These are phyloP conservation scores for Drosophila stalkeri DNA, from an alignment of 2,888 invertebrate genomes.

Conservation along the genomic window DNA sequence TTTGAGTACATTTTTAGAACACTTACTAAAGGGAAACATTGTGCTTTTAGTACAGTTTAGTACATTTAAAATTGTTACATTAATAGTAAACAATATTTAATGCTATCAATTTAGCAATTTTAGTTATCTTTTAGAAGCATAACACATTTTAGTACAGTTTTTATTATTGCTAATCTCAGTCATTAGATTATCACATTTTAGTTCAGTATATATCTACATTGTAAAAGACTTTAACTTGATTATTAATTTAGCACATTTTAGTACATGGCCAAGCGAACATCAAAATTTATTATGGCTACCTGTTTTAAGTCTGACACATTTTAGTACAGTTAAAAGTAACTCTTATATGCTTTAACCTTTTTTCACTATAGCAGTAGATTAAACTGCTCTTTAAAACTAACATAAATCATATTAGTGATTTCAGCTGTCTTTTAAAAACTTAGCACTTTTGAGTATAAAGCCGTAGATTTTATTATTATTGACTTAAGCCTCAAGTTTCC, in stretches of 20 bases:
- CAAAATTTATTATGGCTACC: neutral
- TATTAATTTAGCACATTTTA: neutral
- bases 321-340: neutral
- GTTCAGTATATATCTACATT: too few species aligned
- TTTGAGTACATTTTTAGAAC: neutral
- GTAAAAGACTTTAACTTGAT: neutral
- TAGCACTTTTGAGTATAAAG: neutral
- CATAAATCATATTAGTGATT: neutral
- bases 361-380: neutral
- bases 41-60: neutral
- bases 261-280: neutral
- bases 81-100: too few species aligned
- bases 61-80: too few species aligned
- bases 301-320: neutral
- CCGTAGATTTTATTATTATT: neutral
- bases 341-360: neutral
- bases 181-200: too few species aligned
- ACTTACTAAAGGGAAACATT: neutral
- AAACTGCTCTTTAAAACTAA: neutral
- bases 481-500: neutral
- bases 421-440: neutral
- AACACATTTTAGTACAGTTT: neutral
- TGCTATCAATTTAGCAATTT: too few species aligned
- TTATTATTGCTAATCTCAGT: too few species aligned
- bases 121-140: too few species aligned